phyloP scores from a whole-genome alignment of 2,797 vertebrate species.

The Ptychadena robeensis region DNA sequence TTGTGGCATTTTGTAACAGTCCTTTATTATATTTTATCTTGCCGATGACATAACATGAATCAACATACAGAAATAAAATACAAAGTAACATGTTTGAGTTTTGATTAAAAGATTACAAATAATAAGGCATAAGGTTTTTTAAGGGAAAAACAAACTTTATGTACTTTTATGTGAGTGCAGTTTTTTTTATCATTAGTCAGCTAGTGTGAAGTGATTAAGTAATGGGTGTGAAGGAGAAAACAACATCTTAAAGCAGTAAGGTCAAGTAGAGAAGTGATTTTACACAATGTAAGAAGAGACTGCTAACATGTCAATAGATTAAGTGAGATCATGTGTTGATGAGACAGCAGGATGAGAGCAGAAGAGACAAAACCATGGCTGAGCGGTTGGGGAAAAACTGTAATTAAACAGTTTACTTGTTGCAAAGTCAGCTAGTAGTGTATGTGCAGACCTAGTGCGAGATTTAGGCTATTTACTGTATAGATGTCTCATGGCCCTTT shows the following conservation, averaged over 20 bases:
- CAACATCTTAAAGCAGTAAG: conserved; percentile 9
- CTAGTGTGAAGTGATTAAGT: conserved; percentile 8
- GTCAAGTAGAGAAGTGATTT: conserved; percentile 18
- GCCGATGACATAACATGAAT: not conserved
- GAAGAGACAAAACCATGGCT: not conserved
- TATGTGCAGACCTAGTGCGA: not conserved
- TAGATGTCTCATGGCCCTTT: not conserved
- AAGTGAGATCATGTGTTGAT: not conserved
- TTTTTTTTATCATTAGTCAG: not conserved
- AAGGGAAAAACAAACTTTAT: no score
- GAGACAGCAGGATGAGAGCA: not conserved
- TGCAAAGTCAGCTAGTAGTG: not conserved
- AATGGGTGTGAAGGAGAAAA: conserved; percentile 11
- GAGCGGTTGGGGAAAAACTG: not conserved
- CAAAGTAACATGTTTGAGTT: not conserved
- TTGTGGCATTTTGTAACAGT: not conserved
- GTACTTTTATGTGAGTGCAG: no score
- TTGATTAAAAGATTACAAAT: not conserved
- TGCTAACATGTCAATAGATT: conserved; percentile 25
- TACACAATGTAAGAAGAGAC: conserved; percentile 10
- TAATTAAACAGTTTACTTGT: not conserved
- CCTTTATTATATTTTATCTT: not conserved
- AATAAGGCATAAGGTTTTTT: not conserved
- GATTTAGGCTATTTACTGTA: not conserved
- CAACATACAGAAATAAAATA: not conserved